phyloP scores from a whole-genome alignment of 2,888 invertebrate species.

The Zhengitettix transpicula region DNA sequence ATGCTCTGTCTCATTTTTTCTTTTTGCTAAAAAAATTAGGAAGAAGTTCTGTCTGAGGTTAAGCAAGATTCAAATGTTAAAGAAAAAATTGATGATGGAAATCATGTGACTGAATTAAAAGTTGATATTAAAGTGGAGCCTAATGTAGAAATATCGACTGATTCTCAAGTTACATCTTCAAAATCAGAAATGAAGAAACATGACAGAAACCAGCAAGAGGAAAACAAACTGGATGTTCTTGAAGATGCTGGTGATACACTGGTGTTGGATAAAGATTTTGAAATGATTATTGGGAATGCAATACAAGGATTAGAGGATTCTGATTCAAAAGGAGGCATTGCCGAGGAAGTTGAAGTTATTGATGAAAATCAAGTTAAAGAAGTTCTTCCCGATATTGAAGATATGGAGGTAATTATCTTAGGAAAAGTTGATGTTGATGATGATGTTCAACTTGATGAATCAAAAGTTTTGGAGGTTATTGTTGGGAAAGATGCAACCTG shows the following conservation, averaged over 20 bases:
- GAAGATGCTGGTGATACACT: background rate
- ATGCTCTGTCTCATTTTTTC: too few relatives aligned
- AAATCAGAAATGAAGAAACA: background rate
- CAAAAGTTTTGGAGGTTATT: background rate
- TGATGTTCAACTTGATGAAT: background rate
- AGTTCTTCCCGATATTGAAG: background rate
- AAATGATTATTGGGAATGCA: background rate
- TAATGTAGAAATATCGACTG: background rate
- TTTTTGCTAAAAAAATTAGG: too few relatives aligned
- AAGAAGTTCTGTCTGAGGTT: background rate
- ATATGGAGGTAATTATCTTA: constrained; percentile 6
- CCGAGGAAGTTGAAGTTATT: background rate
- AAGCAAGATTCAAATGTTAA: background rate
- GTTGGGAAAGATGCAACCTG: background rate
- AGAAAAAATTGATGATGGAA: background rate
- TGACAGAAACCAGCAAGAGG: background rate
- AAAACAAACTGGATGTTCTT: background rate
- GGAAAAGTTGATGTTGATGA: constrained; percentile 1
- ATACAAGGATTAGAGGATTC: background rate
- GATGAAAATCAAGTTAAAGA: background rate
- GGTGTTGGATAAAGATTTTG: background rate
- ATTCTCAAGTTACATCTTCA: background rate
- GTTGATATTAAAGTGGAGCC: background rate
- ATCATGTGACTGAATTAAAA: background rate
- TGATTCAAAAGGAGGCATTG: background rate